These are phyloP conservation scores for Euzetes globulus DNA, from an alignment of 2,888 invertebrate genomes.

Conservation along the genomic window DNA sequence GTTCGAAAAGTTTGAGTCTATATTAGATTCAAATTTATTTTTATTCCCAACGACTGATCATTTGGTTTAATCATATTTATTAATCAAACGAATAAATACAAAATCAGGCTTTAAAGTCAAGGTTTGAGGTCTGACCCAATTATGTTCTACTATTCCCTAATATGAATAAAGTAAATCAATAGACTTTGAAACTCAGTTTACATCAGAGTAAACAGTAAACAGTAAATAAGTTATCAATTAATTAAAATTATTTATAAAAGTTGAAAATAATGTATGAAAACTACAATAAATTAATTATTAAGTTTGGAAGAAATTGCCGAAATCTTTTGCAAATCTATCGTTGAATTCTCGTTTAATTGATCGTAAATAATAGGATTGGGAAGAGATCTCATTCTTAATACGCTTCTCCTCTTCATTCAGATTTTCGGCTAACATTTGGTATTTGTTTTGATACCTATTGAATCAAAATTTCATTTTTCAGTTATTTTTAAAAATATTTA, in stretches of 20 bases:
- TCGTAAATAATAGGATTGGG: neutral
- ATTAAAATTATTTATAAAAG: neutral
- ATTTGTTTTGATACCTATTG: neutral
- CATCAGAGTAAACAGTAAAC: too few relatives aligned
- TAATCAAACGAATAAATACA: neutral
- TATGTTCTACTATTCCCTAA: too few relatives aligned
- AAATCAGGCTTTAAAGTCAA: too few relatives aligned
- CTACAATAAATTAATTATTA: neutral
- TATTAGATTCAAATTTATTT: neutral
- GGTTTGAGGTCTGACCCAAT: too few relatives aligned
- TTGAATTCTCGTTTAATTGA: neutral
- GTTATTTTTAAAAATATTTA: neutral
- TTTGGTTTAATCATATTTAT: neutral
- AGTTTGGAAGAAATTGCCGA: neutral
- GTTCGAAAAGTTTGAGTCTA: neutral
- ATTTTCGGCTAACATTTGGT: neutral
- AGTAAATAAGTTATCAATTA: too few relatives aligned
- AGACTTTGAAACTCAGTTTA: too few relatives aligned
- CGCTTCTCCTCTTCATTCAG: neutral
- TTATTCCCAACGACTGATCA: neutral
- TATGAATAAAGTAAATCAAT: too few relatives aligned
- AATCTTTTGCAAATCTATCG: neutral
- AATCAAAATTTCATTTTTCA: neutral
- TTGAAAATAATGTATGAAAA: neutral
- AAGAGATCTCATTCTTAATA: neutral